These are phyloP conservation scores for Hoplodrina blanda DNA, from an alignment of 2,888 invertebrate species.

Conservation along the genomic window DNA sequence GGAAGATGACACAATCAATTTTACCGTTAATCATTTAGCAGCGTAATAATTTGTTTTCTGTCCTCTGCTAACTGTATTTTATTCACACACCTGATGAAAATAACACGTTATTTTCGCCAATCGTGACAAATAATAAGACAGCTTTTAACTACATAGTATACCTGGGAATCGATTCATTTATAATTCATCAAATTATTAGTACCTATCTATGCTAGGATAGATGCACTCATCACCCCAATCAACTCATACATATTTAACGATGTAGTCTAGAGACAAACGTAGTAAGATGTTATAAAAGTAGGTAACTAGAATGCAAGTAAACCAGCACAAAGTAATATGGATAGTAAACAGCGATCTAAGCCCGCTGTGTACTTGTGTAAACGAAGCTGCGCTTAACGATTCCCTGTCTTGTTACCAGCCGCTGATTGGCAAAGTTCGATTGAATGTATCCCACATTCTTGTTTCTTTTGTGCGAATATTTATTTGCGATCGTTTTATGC, in stretches of 20 bases:
- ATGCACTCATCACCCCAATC: background rate
- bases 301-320: slow-evolving; percentile 23
- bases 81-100: slow-evolving; percentile 11
- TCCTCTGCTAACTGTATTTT: slow-evolving; percentile 28
- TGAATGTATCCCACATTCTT: slow-evolving; percentile 62
- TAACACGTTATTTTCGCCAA: background rate
- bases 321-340: slow-evolving; percentile 41
- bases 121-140: background rate
- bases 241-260: background rate
- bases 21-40: slow-evolving; percentile 31
- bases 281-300: slow-evolving; percentile 6
- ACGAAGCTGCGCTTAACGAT: slow-evolving; percentile 65
- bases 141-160: background rate
- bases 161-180: background rate
- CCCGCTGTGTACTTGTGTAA: slow-evolving; percentile 50
- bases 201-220: background rate
- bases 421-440: slow-evolving; percentile 75
- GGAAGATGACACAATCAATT: slow-evolving; percentile 44
- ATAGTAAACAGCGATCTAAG: slow-evolving; percentile 46
- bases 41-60: slow-evolving; percentile 19
- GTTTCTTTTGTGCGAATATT: slow-evolving; percentile 60
- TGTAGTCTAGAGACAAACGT: background rate
- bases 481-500: slow-evolving; percentile 46
- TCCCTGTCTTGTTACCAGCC: slow-evolving; percentile 64
- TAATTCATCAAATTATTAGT: background rate